Base-by-base conservation (phyloP, 1,140 invertebrate genomes). In the Camponotus vicinus region DNA sequence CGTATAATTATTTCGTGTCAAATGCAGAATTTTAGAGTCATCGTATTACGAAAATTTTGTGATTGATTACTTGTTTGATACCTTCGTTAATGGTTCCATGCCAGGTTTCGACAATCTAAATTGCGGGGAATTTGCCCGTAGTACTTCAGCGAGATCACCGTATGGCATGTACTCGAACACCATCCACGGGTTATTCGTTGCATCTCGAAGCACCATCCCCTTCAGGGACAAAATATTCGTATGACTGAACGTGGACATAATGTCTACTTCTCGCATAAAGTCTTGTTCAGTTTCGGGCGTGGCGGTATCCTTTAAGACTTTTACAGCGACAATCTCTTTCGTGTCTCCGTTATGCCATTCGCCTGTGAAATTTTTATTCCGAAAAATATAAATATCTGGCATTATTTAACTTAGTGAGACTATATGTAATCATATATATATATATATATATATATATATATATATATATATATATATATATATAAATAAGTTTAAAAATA, bases 141-240 rank as follows among this genome's bases (percentile, higher is more conserved):
- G 93, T 2, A 99, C 96, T 82, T 98, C 97, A 0, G 98, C 97
- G 61, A 99, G 95, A 93, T 99, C 98, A 0, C 98, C 98, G 93
- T 97, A 96, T 27, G 97, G 96, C 98, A 99, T 99, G 91, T 97
- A 99, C 93, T 99, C 98, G 92, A 99, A 99, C 3, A 99, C 96
- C 98, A 99, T 98, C 97, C 98, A 98, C 0, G 98, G 98, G 86
- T 96, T 97, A 42, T 96, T 96, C 9, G 94, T 96, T 1, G 95
- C 95, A 70, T 98, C 98, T 96, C 96, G 96, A 15, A 97, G 96
- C 2, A 98, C 97, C 7, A 98, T 97, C 85, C 98, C 98, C 63
- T 98, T 95, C 1, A 99, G 95, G 1, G 97, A 97, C n/a, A 99
- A 96, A 91, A 99, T 99, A 92, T 98, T 98, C 34, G 96, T 95